Evolutionary conservation across 1,140 invertebrate genomes (phyloP), one percentile per base, ranked within the genome.

Genomic region (Drosophila ambigua): DNA sequence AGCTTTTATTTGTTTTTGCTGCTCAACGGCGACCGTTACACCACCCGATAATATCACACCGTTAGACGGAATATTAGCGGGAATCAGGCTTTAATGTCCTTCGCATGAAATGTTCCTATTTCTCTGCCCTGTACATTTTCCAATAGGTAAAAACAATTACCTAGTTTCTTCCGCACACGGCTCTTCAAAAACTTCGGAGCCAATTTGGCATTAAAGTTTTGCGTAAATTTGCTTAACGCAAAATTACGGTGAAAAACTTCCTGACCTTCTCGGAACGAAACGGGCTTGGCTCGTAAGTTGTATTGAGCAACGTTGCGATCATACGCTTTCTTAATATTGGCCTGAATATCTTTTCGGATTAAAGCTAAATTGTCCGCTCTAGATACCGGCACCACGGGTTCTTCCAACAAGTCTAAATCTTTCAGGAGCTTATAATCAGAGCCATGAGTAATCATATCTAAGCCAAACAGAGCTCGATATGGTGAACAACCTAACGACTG

Each of bases 391-490:
- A 28, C 6, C 6, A 7, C 26, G 26, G 26, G 26, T 28, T 54
- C 51, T 11, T 53, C 51, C 20, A 53, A 9, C 15, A 41, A 23
- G 16, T 31, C n/a, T 35, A 43, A 24, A 4, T 43, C 16, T 13
- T 24, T 54, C 6, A 54, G 20, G 3, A 43, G 7, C 2, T 20
- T 31, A 43, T 54, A 43, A 20, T 54, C 52, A 2, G 52, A 43
- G 5, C 52, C 35, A 23, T 54, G 52, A 4, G 31, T 54, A 6
- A 54, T 43, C 72, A 66, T 66, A 9, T 62, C 44, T 13, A 51
- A 13, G 2, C 64, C 64, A 31, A 57, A 73, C 6, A 63, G 13
- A 2, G 58, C 59, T 39, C 57, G 28, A 43, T 67, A 62, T 5
- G 71, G 64, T 4, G 64, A 68, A 8, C 50, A 41, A 23, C 43